phyloP scores from a whole-genome alignment of 2,113 vertebrate genomes.

The Microcebus griseorufus region DNA sequence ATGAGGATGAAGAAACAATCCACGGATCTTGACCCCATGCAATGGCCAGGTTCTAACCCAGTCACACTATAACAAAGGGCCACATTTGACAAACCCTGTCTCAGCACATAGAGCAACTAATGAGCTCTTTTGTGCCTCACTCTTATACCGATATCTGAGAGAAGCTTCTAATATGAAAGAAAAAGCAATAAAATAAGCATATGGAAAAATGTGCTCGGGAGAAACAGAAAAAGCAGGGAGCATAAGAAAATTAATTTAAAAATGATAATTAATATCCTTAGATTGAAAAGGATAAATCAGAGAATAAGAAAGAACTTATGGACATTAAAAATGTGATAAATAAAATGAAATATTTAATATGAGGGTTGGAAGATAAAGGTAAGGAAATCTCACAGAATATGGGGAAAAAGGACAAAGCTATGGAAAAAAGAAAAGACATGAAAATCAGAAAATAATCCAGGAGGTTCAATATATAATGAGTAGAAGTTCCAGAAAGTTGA shows the following conservation, averaged over 20 bases:
- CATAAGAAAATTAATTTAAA: slow-evolving; percentile 13
- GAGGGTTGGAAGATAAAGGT: neutral
- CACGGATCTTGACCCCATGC: neutral
- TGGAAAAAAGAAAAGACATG: neutral
- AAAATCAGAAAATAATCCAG: neutral
- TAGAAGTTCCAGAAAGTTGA: neutral
- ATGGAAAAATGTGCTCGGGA: neutral
- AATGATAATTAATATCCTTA: neutral
- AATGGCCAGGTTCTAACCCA: neutral
- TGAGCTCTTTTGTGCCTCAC: too few species aligned
- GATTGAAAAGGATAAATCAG: neutral
- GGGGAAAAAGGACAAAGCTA: neutral
- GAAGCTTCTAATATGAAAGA: neutral
- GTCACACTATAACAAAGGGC: neutral
- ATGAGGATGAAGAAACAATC: neutral
- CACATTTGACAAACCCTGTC: neutral
- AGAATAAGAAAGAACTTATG: slow-evolving; percentile 1
- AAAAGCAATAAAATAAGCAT: neutral
- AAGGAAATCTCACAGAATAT: neutral
- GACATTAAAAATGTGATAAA: slow-evolving; percentile 22
- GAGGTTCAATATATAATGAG: neutral
- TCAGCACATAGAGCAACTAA: neutral
- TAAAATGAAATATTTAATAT: slow-evolving; percentile 42
- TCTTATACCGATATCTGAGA: neutral
- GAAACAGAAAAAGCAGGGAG: neutral